Percentiles rank a stretch among this genome's conserved stretches.
phyloP scores from a whole-genome alignment of 2,113 vertebrate genomes.

The Rutilus rutilus region DNA sequence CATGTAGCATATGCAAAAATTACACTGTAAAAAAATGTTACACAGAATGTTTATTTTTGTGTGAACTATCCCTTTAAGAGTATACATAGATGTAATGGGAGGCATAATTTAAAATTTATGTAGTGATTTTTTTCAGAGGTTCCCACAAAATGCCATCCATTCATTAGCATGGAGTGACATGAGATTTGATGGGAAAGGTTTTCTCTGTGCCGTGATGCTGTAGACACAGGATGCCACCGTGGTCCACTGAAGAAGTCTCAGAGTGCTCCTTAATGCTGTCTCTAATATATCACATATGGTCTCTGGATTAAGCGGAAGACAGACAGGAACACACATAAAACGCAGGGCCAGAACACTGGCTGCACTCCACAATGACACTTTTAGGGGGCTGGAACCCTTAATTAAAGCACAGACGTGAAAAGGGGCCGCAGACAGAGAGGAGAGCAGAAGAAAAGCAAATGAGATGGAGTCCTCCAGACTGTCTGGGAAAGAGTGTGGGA shows the following conservation, averaged over 20 bases:
- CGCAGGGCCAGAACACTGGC: conserved; percentile 33
- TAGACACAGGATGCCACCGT: conserved; percentile 68
- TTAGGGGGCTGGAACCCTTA: conserved; percentile 72
- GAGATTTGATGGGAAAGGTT: conserved; percentile 55
- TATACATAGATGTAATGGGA: neutral
- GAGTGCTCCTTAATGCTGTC: conserved; percentile 44
- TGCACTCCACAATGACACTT: conserved; percentile 65
- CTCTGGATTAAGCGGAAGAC: conserved; percentile 67
- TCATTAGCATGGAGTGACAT: conserved; percentile 61
- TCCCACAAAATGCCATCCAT: conserved; percentile 19
- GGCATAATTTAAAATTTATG: neutral
- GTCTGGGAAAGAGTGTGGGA: conserved; percentile 78
- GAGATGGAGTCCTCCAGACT: conserved; percentile 73
- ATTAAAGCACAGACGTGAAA: conserved; percentile 78
- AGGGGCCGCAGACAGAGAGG: conserved; percentile 67
- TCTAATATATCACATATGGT: conserved; percentile 70
- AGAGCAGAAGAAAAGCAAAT: conserved; percentile 69
- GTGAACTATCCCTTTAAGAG: neutral
- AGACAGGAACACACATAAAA: conserved; percentile 53
- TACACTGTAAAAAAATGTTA: too few relatives aligned
- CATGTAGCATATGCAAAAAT: too few relatives aligned
- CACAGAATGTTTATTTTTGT: neutral
- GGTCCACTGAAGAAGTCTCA: conserved; percentile 58
- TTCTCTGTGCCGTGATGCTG: conserved; percentile 58
- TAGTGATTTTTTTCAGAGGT: neutral